Evolutionary conservation across 2,113 vertebrate species (phyloP).

Genomic region (Microtus pennsylvanicus): DNA sequence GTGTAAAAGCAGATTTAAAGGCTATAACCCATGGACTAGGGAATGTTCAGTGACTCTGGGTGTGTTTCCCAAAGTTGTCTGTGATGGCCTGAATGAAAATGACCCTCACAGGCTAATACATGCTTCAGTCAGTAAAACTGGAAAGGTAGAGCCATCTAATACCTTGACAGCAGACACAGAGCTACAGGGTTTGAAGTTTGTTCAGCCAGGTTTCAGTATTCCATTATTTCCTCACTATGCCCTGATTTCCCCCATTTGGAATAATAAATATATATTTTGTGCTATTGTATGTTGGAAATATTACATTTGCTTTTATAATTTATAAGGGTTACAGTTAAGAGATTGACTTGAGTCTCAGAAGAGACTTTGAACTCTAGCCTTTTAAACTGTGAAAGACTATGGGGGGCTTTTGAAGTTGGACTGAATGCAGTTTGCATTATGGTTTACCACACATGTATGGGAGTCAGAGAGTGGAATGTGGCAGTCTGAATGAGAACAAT

Average conservation of each 20-base stretch:
- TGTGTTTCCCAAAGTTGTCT: background rate
- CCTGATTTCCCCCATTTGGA: background rate
- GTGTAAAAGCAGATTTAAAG: background rate
- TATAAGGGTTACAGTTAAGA: background rate
- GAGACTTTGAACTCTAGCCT: background rate
- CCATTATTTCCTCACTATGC: background rate
- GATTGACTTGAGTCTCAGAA: background rate
- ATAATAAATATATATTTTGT: background rate
- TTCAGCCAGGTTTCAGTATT: background rate
- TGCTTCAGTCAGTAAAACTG: background rate
- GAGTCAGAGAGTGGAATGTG: background rate
- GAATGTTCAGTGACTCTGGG: background rate
- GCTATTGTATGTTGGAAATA: background rate
- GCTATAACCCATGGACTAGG: background rate
- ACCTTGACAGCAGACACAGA: background rate
- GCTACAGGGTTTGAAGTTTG: background rate
- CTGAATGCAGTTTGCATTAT: background rate
- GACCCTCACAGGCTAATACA: too few relatives aligned
- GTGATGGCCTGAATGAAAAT: background rate
- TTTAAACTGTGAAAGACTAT: background rate
- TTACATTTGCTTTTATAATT: background rate
- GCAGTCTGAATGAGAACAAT: background rate
- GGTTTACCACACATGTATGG: background rate
- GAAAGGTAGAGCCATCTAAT: background rate
- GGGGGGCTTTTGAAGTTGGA: background rate